Evolutionary conservation across 2,113 vertebrate genomes (phyloP).

Genomic region (Xerus inauris): DNA sequence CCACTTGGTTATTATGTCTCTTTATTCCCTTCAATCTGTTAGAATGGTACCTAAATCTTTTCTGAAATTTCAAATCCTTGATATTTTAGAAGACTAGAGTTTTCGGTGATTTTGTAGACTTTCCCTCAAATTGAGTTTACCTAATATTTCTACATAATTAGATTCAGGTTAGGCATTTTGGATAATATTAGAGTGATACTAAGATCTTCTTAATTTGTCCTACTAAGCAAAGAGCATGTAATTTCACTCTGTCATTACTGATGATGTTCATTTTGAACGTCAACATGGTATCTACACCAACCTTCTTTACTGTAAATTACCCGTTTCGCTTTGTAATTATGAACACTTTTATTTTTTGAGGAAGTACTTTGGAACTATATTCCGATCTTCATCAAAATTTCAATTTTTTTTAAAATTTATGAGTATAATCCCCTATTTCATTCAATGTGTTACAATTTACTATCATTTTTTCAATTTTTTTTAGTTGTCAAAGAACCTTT

Average conservation of each 20-base stretch:
- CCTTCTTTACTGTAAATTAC: neutral
- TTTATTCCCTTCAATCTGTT: neutral
- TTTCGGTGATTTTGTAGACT: neutral
- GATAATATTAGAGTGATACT: neutral
- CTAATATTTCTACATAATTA: neutral
- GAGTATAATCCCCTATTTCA: neutral
- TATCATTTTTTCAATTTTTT: neutral
- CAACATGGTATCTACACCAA: neutral
- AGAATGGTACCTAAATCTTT: neutral
- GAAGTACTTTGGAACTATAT: neutral
- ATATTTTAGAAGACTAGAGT: neutral
- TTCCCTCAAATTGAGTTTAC: neutral
- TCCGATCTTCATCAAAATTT: neutral
- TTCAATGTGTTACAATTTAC: neutral
- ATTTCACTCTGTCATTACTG: neutral
- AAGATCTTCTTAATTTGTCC: neutral
- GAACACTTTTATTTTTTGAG: neutral
- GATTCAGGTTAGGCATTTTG: neutral
- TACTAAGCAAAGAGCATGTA: neutral
- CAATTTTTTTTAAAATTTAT: neutral
- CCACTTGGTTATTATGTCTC: neutral
- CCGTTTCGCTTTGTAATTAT: neutral
- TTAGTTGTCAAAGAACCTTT: too few species aligned
- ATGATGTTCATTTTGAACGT: neutral
- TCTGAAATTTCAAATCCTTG: neutral